Evolutionary conservation across 2,888 invertebrate genomes (phyloP).

Genomic region (Entomobrya multifasciata): DNA sequence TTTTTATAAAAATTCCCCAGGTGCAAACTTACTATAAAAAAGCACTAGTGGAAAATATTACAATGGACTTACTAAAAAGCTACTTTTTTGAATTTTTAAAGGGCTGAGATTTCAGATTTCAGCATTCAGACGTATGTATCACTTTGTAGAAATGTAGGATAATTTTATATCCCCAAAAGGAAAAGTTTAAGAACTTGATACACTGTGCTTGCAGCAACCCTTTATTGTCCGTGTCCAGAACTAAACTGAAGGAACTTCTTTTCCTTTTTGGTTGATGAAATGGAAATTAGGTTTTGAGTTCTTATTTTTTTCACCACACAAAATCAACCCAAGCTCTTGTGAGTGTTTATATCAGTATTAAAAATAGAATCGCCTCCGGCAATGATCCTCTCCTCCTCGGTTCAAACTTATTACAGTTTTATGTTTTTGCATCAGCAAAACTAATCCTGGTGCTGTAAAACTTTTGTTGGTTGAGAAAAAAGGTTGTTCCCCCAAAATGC

Average conservation of each 20-base stretch:
- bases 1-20: too few relatives aligned
- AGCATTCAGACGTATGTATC: slow-evolving; percentile 1
- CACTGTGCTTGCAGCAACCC: too few relatives aligned
- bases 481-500: background rate
- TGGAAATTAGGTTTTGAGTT: background rate
- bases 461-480: background rate
- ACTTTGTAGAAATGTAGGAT: background rate
- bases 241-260: background rate
- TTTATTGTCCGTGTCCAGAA: slow-evolving; percentile 34
- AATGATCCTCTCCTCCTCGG: background rate
- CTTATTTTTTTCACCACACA: too few relatives aligned
- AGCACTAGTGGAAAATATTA: background rate
- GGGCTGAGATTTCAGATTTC: slow-evolving; percentile 34
- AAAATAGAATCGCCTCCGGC: slow-evolving; percentile 23
- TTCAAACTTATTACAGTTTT: too few relatives aligned
- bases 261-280: background rate
- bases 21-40: slow-evolving; percentile 3
- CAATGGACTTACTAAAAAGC: slow-evolving; percentile 1
- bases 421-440: too few relatives aligned
- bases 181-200: too few relatives aligned
- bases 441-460: background rate
- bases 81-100: background rate
- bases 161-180: background rate
- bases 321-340: too few relatives aligned
- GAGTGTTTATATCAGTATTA: background rate